Evolutionary conservation across 2,888 invertebrate species (phyloP).

Genomic region (Macaria notata): DNA sequence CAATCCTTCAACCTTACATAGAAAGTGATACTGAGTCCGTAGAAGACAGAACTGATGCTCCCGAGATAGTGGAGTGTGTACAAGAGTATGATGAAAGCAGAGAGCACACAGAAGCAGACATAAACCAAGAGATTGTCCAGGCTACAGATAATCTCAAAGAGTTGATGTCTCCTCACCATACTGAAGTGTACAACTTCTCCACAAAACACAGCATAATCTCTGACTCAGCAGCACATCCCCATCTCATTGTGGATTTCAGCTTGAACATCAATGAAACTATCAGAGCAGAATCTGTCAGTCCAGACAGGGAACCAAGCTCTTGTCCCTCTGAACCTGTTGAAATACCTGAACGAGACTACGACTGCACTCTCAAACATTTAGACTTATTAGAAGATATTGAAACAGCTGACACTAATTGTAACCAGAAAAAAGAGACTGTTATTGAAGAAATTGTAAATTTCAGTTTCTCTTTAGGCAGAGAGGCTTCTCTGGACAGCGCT

Average conservation of each 20-base stretch:
- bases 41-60: conserved; percentile 58
- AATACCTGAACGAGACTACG: conserved; percentile 64
- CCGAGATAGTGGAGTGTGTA: conserved; percentile 59
- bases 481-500: conserved; percentile 37
- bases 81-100: conserved; percentile 38
- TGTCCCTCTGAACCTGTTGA: conserved; percentile 41
- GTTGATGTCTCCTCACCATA: conserved; percentile 9
- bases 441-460: conserved; percentile 37
- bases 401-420: conserved; percentile 11
- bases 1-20: conserved; percentile 63
- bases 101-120: too few relatives aligned
- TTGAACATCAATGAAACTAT: conserved; percentile 52
- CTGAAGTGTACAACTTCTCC: conserved; percentile 16
- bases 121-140: too few relatives aligned
- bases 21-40: conserved; percentile 52
- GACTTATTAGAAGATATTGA: conserved; percentile 40
- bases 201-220: conserved; percentile 7
- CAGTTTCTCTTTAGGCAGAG: conserved; percentile 43
- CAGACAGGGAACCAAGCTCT: conserved; percentile 1
- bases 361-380: conserved; percentile 39
- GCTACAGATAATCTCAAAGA: too few relatives aligned
- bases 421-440: conserved; percentile 25
- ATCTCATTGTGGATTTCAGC: conserved; percentile 60
- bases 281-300: conserved; percentile 21
- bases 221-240: conserved; percentile 37